These are phyloP conservation scores for Osmerus mordax DNA, from an alignment of 2,113 vertebrate species.

Conservation along the genomic window DNA sequence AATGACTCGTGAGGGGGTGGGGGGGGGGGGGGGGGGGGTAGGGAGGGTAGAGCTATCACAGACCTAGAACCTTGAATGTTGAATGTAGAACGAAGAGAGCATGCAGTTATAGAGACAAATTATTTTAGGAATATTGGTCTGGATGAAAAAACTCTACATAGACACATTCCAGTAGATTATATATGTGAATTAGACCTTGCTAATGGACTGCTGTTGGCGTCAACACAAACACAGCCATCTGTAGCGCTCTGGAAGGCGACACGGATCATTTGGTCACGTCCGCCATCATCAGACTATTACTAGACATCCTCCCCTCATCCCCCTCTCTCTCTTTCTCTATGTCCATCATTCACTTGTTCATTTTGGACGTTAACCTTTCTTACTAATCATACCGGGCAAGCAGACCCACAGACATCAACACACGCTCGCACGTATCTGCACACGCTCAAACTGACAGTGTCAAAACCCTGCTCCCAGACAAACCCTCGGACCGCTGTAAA, in stretches of 20 bases:
- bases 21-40: background rate
- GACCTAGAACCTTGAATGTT: too few relatives aligned
- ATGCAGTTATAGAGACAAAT: too few relatives aligned
- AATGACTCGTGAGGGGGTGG: background rate
- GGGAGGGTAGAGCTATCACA: too few relatives aligned
- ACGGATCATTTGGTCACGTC: background rate
- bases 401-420: background rate
- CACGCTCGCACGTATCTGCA: background rate
- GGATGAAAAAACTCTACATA: too few relatives aligned
- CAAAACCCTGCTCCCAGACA: background rate
- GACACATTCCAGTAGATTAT: background rate
- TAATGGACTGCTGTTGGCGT: slow-evolving; percentile 17
- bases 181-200: background rate
- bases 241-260: background rate
- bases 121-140: too few relatives aligned
- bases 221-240: background rate
- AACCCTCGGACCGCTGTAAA: background rate
- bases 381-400: background rate
- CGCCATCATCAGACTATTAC: background rate
- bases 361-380: background rate
- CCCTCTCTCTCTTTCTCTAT: background rate
- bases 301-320: background rate
- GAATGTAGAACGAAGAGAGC: too few relatives aligned
- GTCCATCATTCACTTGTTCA: background rate
- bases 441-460: background rate